Evolutionary conservation across 2,888 invertebrate species (phyloP).

Genomic region (Lomographa bimaculata): DNA sequence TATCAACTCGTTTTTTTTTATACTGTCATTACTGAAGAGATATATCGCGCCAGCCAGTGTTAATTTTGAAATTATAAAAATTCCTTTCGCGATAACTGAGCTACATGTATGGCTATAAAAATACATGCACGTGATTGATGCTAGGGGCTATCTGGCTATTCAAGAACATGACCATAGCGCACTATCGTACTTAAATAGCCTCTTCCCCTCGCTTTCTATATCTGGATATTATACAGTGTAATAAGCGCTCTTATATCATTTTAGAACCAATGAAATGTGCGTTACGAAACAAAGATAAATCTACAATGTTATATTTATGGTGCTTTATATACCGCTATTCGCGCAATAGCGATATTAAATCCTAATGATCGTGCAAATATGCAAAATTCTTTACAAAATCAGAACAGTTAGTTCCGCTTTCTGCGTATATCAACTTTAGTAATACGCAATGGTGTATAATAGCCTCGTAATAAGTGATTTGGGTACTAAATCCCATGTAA

Average conservation of each 20-base stretch:
- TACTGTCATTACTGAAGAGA: no score
- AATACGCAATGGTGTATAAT: constrained; percentile 12
- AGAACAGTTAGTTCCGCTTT: constrained; percentile 31
- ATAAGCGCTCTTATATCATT: constrained; percentile 9
- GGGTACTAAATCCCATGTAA: constrained; percentile 12
- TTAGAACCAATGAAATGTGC: not conserved
- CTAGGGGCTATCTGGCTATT: constrained; percentile 13
- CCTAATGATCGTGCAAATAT: constrained; percentile 11
- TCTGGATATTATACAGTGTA: constrained; percentile 12
- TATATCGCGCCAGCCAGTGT: no score
- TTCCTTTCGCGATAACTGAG: no score
- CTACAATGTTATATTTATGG: no score
- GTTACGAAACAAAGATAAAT: not conserved
- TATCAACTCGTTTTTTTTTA: no score
- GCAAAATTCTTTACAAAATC: constrained; percentile 12
- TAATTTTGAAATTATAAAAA: no score
- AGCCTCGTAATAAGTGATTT: constrained; percentile 8
- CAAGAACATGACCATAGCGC: constrained; percentile 10
- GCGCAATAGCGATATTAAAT: not conserved
- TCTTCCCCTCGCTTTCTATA: constrained; percentile 12
- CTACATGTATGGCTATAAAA: not conserved
- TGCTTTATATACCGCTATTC: no score
- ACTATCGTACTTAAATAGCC: constrained; percentile 20
- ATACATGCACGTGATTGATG: constrained; percentile 5
- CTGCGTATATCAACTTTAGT: constrained; percentile 18